Evolutionary conservation across 1,140 invertebrate genomes (phyloP).

Genomic region (Cydia fagiglandana): DNA sequence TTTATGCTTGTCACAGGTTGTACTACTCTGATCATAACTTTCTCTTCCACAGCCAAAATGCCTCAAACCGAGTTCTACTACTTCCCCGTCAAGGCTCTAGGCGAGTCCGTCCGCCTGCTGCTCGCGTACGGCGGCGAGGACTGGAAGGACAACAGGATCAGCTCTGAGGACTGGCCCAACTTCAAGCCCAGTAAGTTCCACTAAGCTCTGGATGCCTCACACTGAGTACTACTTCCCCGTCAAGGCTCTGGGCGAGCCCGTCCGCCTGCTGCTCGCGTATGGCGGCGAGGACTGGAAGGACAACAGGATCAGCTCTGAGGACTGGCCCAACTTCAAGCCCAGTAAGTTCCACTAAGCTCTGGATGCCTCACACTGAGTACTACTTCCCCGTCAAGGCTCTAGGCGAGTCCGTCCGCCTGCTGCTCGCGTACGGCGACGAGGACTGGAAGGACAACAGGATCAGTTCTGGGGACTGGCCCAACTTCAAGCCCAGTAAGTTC

Average conservation of each 20-base stretch:
- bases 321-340: slow-evolving; percentile 17
- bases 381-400: too few relatives aligned
- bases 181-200: slow-evolving; percentile 18
- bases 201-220: too few relatives aligned
- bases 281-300: not conserved
- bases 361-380: too few relatives aligned
- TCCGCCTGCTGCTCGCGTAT: too few relatives aligned
- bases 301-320: not conserved
- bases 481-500: slow-evolving; percentile 22
- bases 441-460: not conserved
- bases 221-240: too few relatives aligned
- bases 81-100: slow-evolving; percentile 27
- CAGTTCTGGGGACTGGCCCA: not conserved
- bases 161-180: not conserved
- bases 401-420: too few relatives aligned
- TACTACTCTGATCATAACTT: not conserved
- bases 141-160: slow-evolving; percentile 4
- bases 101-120: slow-evolving; percentile 33
- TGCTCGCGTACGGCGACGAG: too few relatives aligned
- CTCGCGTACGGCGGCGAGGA: slow-evolving; percentile 19
- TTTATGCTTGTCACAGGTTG: too few relatives aligned
- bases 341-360: not conserved
- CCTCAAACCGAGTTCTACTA: slow-evolving; percentile 22
- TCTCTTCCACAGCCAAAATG: slow-evolving; percentile 11
- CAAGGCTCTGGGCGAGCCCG: too few relatives aligned